Conservation (phyloP, 2,888 invertebrate genomes). For the Odontocolon sp. region DNA sequence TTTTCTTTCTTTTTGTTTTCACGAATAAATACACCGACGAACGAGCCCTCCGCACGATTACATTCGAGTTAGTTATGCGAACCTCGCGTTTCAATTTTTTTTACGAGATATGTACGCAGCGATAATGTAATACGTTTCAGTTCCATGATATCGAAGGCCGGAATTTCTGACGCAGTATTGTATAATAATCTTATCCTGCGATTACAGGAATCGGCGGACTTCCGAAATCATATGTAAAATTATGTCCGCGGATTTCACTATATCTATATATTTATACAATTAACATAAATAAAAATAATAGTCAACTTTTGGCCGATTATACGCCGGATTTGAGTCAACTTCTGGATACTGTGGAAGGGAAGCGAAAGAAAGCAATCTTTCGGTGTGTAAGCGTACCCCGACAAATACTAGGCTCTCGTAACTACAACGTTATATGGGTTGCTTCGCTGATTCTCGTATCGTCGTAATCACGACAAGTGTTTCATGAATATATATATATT, state of each 20-base stretch:
- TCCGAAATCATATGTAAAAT: conserved; percentile 56
- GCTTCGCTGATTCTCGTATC: conserved; percentile 46
- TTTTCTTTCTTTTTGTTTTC: background rate
- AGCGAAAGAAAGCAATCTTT: conserved; percentile 48
- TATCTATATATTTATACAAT: conserved; percentile 70
- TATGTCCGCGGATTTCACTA: conserved; percentile 58
- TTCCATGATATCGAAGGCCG: conserved; percentile 10
- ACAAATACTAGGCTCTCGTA: conserved; percentile 49
- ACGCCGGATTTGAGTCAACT: conserved; percentile 42
- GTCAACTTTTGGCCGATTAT: conserved; percentile 52
- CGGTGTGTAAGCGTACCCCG: conserved; percentile 40
- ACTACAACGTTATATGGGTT: conserved; percentile 50
- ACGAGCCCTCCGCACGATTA: conserved; percentile 34
- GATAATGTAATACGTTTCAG: conserved; percentile 28
- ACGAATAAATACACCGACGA: conserved; percentile 44
- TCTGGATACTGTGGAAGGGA: conserved; percentile 46
- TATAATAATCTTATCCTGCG: conserved; percentile 41
- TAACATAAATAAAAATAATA: conserved; percentile 63
- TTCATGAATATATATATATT: conserved; percentile 8
- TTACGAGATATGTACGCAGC: conserved; percentile 34
- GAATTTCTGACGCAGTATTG: too few species aligned
- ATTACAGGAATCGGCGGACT: conserved; percentile 48
- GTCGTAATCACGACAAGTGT: conserved; percentile 23
- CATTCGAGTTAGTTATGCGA: background rate
- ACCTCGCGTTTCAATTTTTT: background rate